Conservation (phyloP, 1,140 invertebrate genomes). For the Lepidurus apus region DNA sequence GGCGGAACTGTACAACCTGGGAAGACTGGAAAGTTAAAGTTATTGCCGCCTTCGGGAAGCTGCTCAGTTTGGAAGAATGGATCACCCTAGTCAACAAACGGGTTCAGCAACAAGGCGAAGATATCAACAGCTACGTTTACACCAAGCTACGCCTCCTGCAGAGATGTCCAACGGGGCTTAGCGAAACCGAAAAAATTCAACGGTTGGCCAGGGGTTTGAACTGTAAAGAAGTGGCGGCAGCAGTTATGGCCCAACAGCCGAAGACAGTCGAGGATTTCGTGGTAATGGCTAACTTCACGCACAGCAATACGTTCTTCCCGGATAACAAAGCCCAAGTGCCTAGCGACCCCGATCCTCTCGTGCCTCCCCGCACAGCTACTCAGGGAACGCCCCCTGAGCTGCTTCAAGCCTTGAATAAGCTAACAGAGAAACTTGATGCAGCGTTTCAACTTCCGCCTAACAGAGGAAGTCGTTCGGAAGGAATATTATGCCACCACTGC, state of each 20-base stretch:
- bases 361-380: background rate
- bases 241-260: conserved; percentile 25
- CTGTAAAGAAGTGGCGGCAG: conserved; percentile 24
- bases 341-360: background rate
- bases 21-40: conserved; percentile 4
- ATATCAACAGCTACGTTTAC: conserved; percentile 23
- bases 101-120: background rate
- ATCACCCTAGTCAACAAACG: background rate
- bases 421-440: background rate
- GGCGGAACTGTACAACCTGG: background rate
- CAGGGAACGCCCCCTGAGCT: conserved; percentile 2
- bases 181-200: conserved; percentile 18
- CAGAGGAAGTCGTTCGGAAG: background rate
- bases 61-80: conserved; percentile 29
- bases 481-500: conserved; percentile 10
- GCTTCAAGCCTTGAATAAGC: background rate
- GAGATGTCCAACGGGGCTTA: conserved; percentile 20
- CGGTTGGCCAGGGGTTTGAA: conserved; percentile 26
- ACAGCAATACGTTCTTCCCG: background rate
- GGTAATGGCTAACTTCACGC: background rate
- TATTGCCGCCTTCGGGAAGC: conserved; percentile 16
- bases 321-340: background rate
- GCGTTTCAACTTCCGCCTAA: background rate
- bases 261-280: conserved; percentile 25
- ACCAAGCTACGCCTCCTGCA: conserved; percentile 24